Conservation (phyloP, 2,888 invertebrate genomes). For the Tanypteryx hageni region DNA sequence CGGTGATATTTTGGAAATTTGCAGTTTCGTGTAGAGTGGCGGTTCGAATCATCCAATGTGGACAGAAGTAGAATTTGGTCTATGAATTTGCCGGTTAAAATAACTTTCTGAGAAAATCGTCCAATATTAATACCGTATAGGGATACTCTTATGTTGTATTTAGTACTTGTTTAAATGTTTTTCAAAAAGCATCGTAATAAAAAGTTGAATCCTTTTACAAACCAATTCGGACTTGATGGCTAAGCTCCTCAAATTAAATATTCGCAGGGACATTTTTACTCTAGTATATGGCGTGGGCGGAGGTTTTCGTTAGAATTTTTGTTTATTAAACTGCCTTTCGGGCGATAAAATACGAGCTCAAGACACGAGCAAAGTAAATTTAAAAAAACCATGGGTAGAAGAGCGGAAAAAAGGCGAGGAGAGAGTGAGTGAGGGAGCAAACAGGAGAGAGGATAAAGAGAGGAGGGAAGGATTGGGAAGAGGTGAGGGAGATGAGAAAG, state of each 20-base stretch:
- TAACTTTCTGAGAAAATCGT: too few species aligned
- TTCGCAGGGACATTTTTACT: background rate
- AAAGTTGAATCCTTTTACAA: background rate
- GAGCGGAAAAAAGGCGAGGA: background rate
- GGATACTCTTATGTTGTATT: too few species aligned
- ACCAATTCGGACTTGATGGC: background rate
- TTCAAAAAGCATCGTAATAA: too few species aligned
- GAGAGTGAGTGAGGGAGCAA: background rate
- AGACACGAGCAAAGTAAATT: conserved; percentile 36
- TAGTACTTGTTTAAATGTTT: too few species aligned
- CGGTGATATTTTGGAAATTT: too few species aligned
- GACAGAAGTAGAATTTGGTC: too few species aligned
- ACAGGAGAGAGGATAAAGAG: background rate
- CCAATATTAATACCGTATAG: too few species aligned
- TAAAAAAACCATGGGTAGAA: conserved; percentile 35
- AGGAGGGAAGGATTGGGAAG: background rate
- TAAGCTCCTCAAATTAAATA: background rate
- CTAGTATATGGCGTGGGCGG: background rate
- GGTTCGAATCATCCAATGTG: too few species aligned
- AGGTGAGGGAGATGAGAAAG: too few species aligned
- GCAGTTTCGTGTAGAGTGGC: too few species aligned
- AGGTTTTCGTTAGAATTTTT: conserved; percentile 21
- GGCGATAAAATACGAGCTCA: conserved; percentile 23
- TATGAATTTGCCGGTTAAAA: too few species aligned
- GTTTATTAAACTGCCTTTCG: conserved; percentile 43